phyloP scores from a whole-genome alignment of 2,888 invertebrate genomes.

The Pyralis farinalis region DNA sequence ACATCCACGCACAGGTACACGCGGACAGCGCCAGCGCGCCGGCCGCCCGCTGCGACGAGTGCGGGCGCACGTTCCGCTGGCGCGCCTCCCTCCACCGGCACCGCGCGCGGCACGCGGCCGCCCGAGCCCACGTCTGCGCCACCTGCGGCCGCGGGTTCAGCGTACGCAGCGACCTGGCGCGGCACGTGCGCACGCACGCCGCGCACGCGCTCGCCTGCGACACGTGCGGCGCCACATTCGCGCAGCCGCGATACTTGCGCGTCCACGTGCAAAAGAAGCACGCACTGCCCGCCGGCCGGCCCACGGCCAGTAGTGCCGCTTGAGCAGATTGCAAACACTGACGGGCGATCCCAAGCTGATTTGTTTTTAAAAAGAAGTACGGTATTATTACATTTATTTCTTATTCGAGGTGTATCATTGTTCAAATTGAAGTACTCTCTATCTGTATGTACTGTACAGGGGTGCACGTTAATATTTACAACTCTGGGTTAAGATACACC shows the following conservation, averaged over 20 bases:
- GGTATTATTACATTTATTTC: too few relatives aligned
- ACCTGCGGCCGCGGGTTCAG: conserved; percentile 70
- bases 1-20: conserved; percentile 73
- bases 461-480: too few relatives aligned
- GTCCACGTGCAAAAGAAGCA: conserved; percentile 64
- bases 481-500: too few relatives aligned
- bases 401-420: too few relatives aligned
- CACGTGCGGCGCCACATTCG: conserved; percentile 65
- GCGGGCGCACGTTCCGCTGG: conserved; percentile 67
- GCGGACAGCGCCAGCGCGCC: conserved; percentile 29
- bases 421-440: too few relatives aligned
- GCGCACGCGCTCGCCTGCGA: conserved; percentile 54
- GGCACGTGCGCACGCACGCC: conserved; percentile 73
- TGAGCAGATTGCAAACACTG: too few relatives aligned
- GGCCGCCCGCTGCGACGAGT: conserved; percentile 38
- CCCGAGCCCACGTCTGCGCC: conserved; percentile 56
- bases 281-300: conserved; percentile 9
- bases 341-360: too few relatives aligned
- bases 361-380: too few relatives aligned
- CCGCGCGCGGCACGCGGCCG: conserved; percentile 55
- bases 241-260: conserved; percentile 74
- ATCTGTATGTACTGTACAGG: too few relatives aligned
- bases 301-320: neutral
- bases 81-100: conserved; percentile 66
- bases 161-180: conserved; percentile 64